Evolutionary conservation across 2,113 vertebrate species (phyloP).

Genomic region (Oreochromis tanganicae): DNA sequence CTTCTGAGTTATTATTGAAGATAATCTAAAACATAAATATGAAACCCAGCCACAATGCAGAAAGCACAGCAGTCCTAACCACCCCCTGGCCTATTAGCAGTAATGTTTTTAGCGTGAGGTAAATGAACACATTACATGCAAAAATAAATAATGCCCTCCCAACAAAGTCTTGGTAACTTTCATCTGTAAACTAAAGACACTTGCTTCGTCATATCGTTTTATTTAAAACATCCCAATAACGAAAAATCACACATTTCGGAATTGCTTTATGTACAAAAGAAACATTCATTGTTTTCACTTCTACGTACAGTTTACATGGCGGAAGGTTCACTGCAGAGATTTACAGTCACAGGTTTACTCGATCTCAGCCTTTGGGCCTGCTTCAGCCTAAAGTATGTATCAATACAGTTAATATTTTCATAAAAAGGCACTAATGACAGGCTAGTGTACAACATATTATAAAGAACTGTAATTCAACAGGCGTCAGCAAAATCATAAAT

Average conservation of each 20-base stretch:
- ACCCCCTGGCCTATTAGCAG: background rate
- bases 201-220: background rate
- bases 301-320: constrained; percentile 25
- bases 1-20: background rate
- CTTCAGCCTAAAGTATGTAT: background rate
- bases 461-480: background rate
- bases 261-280: constrained; percentile 39
- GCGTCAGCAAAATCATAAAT: constrained; percentile 58
- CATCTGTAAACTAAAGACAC: background rate
- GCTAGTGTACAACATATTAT: background rate
- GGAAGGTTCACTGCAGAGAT: constrained; percentile 6
- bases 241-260: constrained; percentile 35
- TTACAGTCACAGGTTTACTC: constrained; percentile 17
- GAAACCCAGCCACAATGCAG: background rate
- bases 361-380: background rate
- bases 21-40: background rate
- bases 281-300: constrained; percentile 16
- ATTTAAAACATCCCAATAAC: constrained; percentile 46
- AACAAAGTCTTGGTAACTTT: background rate
- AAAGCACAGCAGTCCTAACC: background rate
- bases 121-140: background rate
- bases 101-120: background rate
- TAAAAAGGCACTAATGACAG: constrained; percentile 37
- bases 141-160: background rate
- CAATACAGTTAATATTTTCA: background rate